Evolutionary conservation across 2,797 vertebrate species (phyloP).

Genomic region (Salarias fasciatus): DNA sequence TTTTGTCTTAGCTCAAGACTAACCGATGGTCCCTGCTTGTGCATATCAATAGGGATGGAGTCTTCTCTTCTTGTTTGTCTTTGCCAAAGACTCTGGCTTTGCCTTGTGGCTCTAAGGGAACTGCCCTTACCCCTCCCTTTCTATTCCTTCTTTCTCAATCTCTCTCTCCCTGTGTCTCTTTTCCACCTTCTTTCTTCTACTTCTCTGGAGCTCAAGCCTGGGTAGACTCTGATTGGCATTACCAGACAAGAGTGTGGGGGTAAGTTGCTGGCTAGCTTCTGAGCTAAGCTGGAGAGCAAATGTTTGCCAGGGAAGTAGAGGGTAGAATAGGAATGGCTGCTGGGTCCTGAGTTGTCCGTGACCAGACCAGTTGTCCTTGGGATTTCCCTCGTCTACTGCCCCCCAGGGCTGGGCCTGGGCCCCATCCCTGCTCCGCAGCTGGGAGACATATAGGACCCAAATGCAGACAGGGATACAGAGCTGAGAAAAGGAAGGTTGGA

Average conservation of each 20-base stretch:
- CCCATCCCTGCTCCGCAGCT: conserved; percentile 90
- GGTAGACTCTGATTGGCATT: conserved; percentile 86
- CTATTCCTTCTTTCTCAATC: conserved; percentile 68
- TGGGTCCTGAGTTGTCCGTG: conserved; percentile 89
- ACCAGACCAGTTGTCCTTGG: conserved; percentile 95
- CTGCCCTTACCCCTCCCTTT: conserved; percentile 76
- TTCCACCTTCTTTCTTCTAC: conserved; percentile 75
- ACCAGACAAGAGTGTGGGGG: conserved; percentile 83
- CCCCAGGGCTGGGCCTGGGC: conserved; percentile 59
- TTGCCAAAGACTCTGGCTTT: conserved; percentile 85
- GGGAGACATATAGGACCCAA: conserved; percentile 81
- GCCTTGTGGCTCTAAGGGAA: conserved; percentile 86
- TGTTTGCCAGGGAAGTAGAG: conserved; percentile 91
- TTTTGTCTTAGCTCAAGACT: conserved; percentile 84
- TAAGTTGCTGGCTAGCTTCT: conserved; percentile 79
- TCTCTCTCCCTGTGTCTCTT: conserved; percentile 62
- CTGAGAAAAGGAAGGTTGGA: conserved; percentile 72
- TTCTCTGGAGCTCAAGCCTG: conserved; percentile 72
- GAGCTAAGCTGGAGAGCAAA: conserved; percentile 91
- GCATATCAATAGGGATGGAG: conserved; percentile 85
- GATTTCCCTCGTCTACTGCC: conserved; percentile 88
- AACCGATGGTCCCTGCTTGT: conserved; percentile 81
- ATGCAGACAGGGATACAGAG: conserved; percentile 63
- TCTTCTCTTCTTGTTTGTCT: conserved; percentile 86
- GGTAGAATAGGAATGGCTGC: conserved; percentile 86